Base-by-base conservation (phyloP, 2,888 invertebrate genomes). In the Euphydryas editha region DNA sequence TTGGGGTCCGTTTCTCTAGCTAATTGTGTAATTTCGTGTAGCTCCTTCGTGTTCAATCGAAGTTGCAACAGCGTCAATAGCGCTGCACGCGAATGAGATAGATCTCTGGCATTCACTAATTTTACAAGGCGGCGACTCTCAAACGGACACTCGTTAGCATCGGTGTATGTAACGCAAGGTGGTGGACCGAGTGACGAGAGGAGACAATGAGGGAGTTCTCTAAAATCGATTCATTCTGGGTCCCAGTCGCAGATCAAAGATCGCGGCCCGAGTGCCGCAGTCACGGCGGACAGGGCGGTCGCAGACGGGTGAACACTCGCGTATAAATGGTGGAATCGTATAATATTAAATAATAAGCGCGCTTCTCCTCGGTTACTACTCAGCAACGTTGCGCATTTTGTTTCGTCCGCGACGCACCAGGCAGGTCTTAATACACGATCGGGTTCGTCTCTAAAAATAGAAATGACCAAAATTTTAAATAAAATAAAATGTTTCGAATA, bases 381-480 rank as follows among this genome's bases (percentile, higher is more conserved):
- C 37, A 88, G 71, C 20, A 87, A 54, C 0, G 81, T 78, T 2
- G 86, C 84, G 69, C 85, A 84, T 4, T 72, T 67, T 2, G 62
- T 18, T n/a, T 72, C 73, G 7, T 62, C 59, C 2, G 65, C 61
- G 36, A 76, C 70, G 78, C 96, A 96, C 75, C 90, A 89, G 6
- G 85, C 76, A 0, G 95, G 95, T n/a, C 90, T 87, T 80, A 93
- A 95, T 74, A 57, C 5, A 15, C 47, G 63, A 21, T 55, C 37
- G 10, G 30, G 20, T n/a, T 36, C 11, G 8, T 59, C 20, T 17
- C n/a, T 55, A 24, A 30, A 30, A 56, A 46, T 1, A 42, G 13
- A 15, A 15, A 39, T 18, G 42, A 57, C 20, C 4, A 7, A 57
- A 20, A 15, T 15, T 13, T 13, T 42, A 39, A 42, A 30, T 30